Evolutionary conservation across 2,888 invertebrate species (phyloP).

Genomic region (Emesis furor): DNA sequence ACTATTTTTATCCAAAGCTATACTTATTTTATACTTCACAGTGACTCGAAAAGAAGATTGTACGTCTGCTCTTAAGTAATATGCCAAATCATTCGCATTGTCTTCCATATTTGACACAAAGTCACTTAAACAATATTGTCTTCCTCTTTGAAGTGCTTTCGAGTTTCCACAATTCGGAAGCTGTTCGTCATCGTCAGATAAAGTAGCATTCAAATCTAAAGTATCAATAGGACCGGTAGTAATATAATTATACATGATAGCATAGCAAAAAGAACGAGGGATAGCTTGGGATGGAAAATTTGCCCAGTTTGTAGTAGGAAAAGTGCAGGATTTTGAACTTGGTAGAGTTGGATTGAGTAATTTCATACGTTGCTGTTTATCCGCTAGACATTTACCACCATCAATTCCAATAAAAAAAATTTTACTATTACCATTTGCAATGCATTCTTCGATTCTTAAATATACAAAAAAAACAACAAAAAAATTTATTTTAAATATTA

Average conservation of each 20-base stretch:
- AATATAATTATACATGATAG: not conserved
- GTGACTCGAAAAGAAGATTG: slow-evolving; percentile 15
- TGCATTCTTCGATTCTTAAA: not conserved
- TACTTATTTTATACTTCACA: not conserved
- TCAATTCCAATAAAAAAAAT: not conserved
- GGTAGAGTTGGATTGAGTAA: slow-evolving; percentile 9
- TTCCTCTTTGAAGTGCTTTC: slow-evolving; percentile 10
- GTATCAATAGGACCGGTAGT: not conserved
- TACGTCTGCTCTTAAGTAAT: slow-evolving; percentile 8
- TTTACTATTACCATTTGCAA: not conserved
- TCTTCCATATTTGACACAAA: slow-evolving; percentile 8
- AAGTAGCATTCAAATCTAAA: slow-evolving; percentile 14
- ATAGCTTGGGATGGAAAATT: slow-evolving; percentile 7
- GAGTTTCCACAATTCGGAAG: slow-evolving; percentile 11
- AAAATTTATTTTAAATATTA: too few relatives aligned
- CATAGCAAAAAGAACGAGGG: slow-evolving; percentile 2
- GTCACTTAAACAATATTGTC: slow-evolving; percentile 9
- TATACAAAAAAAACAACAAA: too few relatives aligned
- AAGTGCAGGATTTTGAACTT: slow-evolving; percentile 5
- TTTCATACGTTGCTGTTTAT: slow-evolving; percentile 9
- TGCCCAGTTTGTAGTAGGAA: slow-evolving; percentile 11
- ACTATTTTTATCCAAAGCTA: slow-evolving; percentile 7
- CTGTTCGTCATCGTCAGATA: slow-evolving; percentile 11
- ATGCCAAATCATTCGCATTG: slow-evolving; percentile 1
- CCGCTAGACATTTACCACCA: not conserved